Conservation (phyloP, 64 coral and sea anemone genomes). For the Actinia equina region DNA sequence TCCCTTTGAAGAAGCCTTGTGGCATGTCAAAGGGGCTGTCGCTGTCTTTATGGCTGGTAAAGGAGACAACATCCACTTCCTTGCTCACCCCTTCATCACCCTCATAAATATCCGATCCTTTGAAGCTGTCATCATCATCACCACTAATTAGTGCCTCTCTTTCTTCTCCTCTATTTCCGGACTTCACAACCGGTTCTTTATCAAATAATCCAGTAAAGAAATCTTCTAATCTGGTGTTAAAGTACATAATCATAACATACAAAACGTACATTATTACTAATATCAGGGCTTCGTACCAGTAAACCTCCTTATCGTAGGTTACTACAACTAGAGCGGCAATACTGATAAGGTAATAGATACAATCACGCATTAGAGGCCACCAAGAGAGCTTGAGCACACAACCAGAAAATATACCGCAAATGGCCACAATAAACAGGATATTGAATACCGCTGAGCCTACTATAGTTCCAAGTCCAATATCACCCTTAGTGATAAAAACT, state of each 20-base stretch:
- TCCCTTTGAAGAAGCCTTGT: constrained; percentile 25
- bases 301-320: constrained; percentile 62
- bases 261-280: constrained; percentile 78
- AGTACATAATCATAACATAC: constrained; percentile 85
- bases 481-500: constrained; percentile 90
- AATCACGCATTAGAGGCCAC: constrained; percentile 83
- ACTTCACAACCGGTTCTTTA: not conserved
- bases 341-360: constrained; percentile 63
- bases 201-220: constrained; percentile 34
- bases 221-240: constrained; percentile 47
- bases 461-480: constrained; percentile 87
- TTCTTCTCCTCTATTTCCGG: not conserved
- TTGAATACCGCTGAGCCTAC: constrained; percentile 97
- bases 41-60: not conserved
- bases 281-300: constrained; percentile 80
- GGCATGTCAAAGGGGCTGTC: constrained; percentile 31
- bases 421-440: constrained; percentile 88
- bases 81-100: not conserved
- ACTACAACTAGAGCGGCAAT: constrained; percentile 62
- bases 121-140: not conserved
- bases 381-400: constrained; percentile 55
- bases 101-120: not conserved
- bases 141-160: not conserved
- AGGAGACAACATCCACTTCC: constrained; percentile 1
- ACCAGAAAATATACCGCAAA: constrained; percentile 83